A percentile compares a stretch with the other conserved stretches of the same genome.
Evolutionary conservation across 2,888 invertebrate genomes (phyloP).

Genomic region (Chrysolina oricalcia): DNA sequence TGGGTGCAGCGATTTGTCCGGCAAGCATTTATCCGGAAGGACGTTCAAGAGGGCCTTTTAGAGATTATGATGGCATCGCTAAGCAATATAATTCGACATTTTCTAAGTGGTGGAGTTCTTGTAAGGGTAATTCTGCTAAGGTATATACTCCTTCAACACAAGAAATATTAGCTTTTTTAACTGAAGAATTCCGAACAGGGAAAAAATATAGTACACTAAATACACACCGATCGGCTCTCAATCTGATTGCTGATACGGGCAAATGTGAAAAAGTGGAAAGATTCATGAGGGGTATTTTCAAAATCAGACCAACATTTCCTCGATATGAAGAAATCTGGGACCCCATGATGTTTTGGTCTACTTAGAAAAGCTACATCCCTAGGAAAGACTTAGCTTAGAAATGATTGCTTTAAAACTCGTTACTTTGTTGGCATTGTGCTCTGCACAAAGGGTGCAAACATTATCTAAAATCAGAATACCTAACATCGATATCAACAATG

Average conservation of each 20-base stretch:
- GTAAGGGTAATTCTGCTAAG: neutral
- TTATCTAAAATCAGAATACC: no score
- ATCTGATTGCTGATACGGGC: neutral
- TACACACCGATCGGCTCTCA: neutral
- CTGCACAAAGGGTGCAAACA: slow-evolving; percentile 49
- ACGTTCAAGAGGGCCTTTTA: no score
- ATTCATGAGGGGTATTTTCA: neutral
- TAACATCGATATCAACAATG: no score
- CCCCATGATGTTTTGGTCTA: neutral
- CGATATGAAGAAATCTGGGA: slow-evolving; percentile 10
- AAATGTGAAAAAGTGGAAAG: neutral
- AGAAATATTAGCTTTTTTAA: neutral
- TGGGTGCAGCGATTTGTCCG: slow-evolving; percentile 35
- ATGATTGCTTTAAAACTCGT: neutral
- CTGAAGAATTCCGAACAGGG: neutral
- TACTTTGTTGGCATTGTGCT: no score
- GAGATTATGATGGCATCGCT: no score
- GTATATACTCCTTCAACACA: neutral
- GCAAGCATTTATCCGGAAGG: no score
- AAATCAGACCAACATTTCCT: neutral
- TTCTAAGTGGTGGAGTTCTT: slow-evolving; percentile 1
- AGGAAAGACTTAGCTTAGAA: no score
- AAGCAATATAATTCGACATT: no score
- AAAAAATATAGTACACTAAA: no score
- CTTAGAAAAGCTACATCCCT: neutral